Percentiles rank a stretch among this genome's conserved stretches.
These are phyloP conservation scores for Lontra canadensis DNA, from an alignment of 2,113 vertebrate genomes.

Conservation along the genomic window DNA sequence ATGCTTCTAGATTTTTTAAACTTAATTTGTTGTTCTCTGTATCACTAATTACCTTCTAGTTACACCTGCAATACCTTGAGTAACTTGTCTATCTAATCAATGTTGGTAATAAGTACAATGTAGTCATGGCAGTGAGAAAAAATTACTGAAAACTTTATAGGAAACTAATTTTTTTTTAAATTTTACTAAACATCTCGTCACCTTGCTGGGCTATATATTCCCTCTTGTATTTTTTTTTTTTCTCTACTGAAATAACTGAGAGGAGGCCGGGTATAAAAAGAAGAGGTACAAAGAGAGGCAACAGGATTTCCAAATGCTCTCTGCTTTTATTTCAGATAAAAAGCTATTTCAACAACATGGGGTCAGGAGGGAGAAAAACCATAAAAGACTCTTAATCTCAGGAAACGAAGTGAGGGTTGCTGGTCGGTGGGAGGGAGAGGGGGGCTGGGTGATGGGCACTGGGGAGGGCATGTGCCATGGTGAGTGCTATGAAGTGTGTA, in stretches of 20 bases:
- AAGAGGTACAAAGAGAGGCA: background rate
- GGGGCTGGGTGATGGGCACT: too few relatives aligned
- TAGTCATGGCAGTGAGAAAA: background rate
- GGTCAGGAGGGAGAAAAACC: too few relatives aligned
- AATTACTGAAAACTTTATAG: background rate
- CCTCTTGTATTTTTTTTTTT: background rate
- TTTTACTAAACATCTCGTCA: background rate
- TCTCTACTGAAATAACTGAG: background rate
- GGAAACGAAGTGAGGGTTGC: too few relatives aligned
- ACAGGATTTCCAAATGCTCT: background rate
- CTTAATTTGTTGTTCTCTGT: background rate
- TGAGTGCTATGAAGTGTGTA: too few relatives aligned
- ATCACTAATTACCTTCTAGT: background rate
- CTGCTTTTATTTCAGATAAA: background rate
- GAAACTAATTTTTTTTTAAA: background rate
- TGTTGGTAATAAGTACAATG: background rate
- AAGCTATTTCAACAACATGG: background rate
- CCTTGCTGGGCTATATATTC: background rate
- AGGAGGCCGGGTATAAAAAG: background rate
- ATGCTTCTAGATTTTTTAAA: background rate
- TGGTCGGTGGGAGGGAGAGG: too few relatives aligned
- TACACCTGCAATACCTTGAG: background rate
- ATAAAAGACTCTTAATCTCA: too few relatives aligned
- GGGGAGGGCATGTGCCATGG: too few relatives aligned
- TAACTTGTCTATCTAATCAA: background rate